A percentile compares a stretch with the other conserved stretches of the same genome.
Evolutionary conservation across 1,140 invertebrate species (phyloP).

Genomic region (Drosophila grimshawi): DNA sequence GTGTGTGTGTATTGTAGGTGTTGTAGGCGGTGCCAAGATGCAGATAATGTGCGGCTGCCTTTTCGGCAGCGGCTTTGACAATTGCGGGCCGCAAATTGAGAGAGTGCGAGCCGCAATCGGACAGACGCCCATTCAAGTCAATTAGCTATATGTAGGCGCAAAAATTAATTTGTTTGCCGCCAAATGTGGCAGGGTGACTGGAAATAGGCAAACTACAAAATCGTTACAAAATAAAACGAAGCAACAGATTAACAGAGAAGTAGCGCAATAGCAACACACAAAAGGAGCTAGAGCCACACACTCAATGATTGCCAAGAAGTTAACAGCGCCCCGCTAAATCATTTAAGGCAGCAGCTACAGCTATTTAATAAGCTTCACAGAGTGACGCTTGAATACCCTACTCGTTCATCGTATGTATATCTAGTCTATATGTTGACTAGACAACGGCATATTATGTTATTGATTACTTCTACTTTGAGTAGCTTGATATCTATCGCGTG

Average conservation of each 20-base stretch:
- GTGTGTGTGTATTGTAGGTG: conserved; percentile 12
- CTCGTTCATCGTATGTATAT: not conserved
- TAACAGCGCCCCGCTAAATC: conserved; percentile 36
- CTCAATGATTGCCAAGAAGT: conserved; percentile 15
- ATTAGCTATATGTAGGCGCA: conserved; percentile 77
- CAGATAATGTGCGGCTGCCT: conserved; percentile 37
- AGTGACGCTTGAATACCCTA: conserved; percentile 21
- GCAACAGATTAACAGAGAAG: conserved; percentile 14
- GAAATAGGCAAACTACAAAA: conserved; percentile 30
- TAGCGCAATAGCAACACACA: conserved; percentile 12
- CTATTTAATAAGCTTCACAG: not conserved
- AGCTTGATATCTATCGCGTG: not conserved
- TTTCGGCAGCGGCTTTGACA: conserved; percentile 31
- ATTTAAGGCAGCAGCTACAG: not conserved
- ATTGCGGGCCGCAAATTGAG: conserved; percentile 41
- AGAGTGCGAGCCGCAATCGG: conserved; percentile 9
- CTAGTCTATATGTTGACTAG: not conserved
- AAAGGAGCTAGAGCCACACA: not conserved
- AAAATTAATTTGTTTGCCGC: conserved; percentile 79
- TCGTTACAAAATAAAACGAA: conserved; percentile 9
- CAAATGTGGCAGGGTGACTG: conserved; percentile 64
- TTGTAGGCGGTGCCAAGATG: conserved; percentile 55
- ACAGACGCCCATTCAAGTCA: conserved; percentile 62
- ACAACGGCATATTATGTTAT: not conserved
- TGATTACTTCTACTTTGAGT: not conserved